Evolutionary conservation across 2,113 vertebrate genomes (phyloP), one percentile per base, ranked within the genome.

Genomic region (Paracyprichromis sp.): DNA sequence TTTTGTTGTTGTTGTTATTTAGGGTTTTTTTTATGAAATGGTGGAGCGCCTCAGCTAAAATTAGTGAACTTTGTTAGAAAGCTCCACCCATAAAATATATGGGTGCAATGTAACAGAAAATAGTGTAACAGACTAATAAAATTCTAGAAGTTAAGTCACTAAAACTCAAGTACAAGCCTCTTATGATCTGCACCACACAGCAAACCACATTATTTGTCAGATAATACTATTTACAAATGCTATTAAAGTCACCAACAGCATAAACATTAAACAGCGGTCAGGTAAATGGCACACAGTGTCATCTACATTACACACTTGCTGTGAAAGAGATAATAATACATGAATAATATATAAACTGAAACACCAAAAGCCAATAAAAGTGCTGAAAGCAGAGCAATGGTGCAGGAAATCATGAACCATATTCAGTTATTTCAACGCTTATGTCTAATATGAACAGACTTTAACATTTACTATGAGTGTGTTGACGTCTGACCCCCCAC

Each of bases 191-290:
- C 40, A 26, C 8, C 0, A 76, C 69, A 29, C 13, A 76, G 69
- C 14, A 47, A 76, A 26, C 7, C 69, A 5, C 43, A 29, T 73
- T 45, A 29, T 47, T 73, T 26, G 69, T 26, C 21, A 76, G 69
- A 76, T 76, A 76, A 76, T 11, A 5, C 13, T 9, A 45, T 73
- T 45, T 45, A 45, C 1, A 73, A 73, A 45, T 45, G 69, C 38
- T 73, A 21, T 36, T 19, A 73, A 73, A 45, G 69, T 43, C 38
- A 73, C 69, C 21, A 26, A 17, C 38, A 73, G 0, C 40, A 73
- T 45, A 0, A 73, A 73, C 21, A 73, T 21, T 24, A 38, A 16
- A 1, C 38, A 73, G 21, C 1, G 4, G 69, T 7, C 38, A 73
- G 69, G 5, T 9, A 61, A 61, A 61, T 31, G 57, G 57, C 26